Base-by-base conservation (phyloP, 2,888 invertebrate species). In the Apomyelois bistriatella region DNA sequence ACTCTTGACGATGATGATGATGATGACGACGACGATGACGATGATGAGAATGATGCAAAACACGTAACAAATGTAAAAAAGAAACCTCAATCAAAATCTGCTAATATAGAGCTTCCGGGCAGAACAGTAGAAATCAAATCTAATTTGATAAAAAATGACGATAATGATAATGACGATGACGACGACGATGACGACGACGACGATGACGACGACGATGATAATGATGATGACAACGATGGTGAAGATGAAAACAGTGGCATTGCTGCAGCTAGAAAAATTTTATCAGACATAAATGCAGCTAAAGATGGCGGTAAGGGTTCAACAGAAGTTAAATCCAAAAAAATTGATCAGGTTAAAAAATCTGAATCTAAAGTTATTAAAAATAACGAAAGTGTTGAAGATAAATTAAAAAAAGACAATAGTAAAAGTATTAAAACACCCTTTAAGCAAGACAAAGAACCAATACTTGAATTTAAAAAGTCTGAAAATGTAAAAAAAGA, bases 151-250 rank as follows among this genome's bases (percentile, higher is more conserved):
- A 22, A 12, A 8, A 35, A 35, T 13, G 52, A 54, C 9, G 54
- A 55, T 9, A 43, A 55, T 4, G 58, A 58, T 22, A 52, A 60
- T 3, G 56, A 62, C 5, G 55, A 61, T 0, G 58, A 61, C 32
- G 58, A 61, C 15, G 54, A 59, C 1, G 53, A 58, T 13, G 58
- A 63, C n/a, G 57, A 60, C n/a, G 57, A 64, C 16, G 61, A 65
- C 8, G 52, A 59, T 1, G 56, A 57, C 1, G 60, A 69, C 1
- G 65, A 72, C 4, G 62, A 67, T 7, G 70, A 72, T 46, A 57
- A 62, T 10, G 53, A 64, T 0, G 59, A 64, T 38, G 57, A 62
- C 41, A 64, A 65, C 41, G 59, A 64, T 43, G 62, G 61, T 5
- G 58, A 66, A 35, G 58, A 58, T 35, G 57, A 55, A 54, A 38